Percentiles rank a stretch among this genome's conserved stretches.
Evolutionary conservation across 1,140 invertebrate species (phyloP).

Genomic region (Cataglyphis hispanica): DNA sequence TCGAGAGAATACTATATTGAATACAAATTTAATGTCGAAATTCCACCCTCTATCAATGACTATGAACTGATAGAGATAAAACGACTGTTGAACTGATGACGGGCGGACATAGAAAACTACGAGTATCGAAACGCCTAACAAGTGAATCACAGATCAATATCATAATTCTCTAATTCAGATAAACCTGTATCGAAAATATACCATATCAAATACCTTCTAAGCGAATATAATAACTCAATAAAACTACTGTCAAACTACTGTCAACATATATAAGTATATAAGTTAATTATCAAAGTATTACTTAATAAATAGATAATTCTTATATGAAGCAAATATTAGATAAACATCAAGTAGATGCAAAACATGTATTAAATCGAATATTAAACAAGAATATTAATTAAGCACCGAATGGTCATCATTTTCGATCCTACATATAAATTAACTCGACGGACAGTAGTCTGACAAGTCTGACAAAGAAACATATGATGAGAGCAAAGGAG

Average conservation of each 20-base stretch:
- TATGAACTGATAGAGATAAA: neutral
- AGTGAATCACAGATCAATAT: neutral
- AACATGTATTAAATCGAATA: neutral
- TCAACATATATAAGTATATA: neutral
- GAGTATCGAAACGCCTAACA: neutral
- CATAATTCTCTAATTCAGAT: neutral
- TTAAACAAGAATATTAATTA: constrained; percentile 3
- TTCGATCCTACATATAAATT: neutral
- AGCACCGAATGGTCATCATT: neutral
- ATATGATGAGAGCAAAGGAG: neutral
- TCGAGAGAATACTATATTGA: constrained; percentile 9
- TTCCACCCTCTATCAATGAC: neutral
- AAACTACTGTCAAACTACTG: neutral
- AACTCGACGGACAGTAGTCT: neutral
- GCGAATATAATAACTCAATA: neutral
- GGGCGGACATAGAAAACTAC: neutral
- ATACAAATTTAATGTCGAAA: constrained; percentile 28
- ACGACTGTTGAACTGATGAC: neutral
- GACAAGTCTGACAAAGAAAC: neutral
- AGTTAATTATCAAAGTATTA: neutral
- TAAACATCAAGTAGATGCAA: neutral
- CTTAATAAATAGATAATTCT: neutral
- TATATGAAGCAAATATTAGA: neutral
- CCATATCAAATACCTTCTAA: neutral
- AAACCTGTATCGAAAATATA: neutral